Percentiles rank a stretch among this genome's conserved stretches.
These are phyloP conservation scores for Cyrtodaria siliqua DNA, from an alignment of 2,888 invertebrate genomes.

Conservation along the genomic window DNA sequence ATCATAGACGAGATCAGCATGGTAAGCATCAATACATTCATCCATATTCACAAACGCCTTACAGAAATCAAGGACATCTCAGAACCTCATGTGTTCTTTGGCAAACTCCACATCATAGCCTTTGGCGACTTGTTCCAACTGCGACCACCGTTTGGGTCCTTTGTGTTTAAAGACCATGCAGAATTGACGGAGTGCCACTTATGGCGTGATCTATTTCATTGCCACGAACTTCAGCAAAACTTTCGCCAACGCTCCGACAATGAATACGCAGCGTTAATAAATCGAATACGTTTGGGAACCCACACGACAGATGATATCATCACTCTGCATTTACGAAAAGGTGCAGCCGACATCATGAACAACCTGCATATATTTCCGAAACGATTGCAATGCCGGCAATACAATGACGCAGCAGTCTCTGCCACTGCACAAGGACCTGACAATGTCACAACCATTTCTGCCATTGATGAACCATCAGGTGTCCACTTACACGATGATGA, in stretches of 20 bases:
- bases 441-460: not conserved
- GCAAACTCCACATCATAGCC: not conserved
- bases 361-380: not conserved
- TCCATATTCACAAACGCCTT: constrained; percentile 1
- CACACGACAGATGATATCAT: not conserved
- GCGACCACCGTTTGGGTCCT: not conserved
- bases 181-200: not conserved
- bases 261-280: no score
- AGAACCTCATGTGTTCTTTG: not conserved
- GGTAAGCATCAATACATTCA: constrained; percentile 1
- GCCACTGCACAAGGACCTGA: not conserved
- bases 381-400: not conserved
- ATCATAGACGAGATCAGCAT: constrained; percentile 18
- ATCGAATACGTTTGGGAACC: no score
- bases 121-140: not conserved
- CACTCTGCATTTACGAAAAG: not conserved
- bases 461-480: not conserved
- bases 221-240: not conserved
- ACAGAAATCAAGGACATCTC: constrained; percentile 46
- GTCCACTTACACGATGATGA: not conserved
- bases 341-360: not conserved
- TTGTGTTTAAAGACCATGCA: not conserved
- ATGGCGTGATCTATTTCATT: not conserved
- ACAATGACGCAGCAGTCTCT: not conserved
- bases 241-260: no score